Evolutionary conservation across 2,888 invertebrate species (phyloP).

Genomic region (Netelia inedita): DNA sequence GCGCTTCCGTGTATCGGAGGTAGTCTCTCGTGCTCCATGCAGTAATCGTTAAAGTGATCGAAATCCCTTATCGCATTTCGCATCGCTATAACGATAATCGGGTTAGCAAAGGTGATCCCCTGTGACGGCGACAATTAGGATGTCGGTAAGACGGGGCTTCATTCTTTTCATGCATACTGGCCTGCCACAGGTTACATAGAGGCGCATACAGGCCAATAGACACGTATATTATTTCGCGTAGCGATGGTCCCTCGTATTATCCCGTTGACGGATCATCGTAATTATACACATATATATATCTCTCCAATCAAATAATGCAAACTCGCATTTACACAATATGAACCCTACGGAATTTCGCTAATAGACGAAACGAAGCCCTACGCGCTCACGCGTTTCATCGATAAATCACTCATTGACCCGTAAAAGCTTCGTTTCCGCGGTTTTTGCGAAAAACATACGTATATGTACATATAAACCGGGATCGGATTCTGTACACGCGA

Average conservation of each 20-base stretch:
- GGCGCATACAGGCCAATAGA: background rate
- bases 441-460: background rate
- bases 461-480: background rate
- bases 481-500: background rate
- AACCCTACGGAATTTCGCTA: constrained; percentile 6
- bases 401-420: constrained; percentile 43
- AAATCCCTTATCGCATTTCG: constrained; percentile 34
- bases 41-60: constrained; percentile 2
- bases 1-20: no score
- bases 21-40: no score
- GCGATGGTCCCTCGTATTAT: background rate
- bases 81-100: constrained; percentile 34
- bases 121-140: constrained; percentile 33
- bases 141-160: constrained; percentile 44
- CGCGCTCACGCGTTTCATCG: constrained; percentile 23
- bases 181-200: background rate
- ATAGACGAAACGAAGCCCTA: constrained; percentile 20
- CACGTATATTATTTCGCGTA: background rate
- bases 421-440: background rate
- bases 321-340: background rate
- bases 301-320: background rate
- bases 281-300: background rate
- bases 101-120: constrained; percentile 33
- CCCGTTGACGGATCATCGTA: background rate
- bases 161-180: background rate